Conservation (phyloP, 1,140 invertebrate species). For the Leptopilina boulardi region DNA sequence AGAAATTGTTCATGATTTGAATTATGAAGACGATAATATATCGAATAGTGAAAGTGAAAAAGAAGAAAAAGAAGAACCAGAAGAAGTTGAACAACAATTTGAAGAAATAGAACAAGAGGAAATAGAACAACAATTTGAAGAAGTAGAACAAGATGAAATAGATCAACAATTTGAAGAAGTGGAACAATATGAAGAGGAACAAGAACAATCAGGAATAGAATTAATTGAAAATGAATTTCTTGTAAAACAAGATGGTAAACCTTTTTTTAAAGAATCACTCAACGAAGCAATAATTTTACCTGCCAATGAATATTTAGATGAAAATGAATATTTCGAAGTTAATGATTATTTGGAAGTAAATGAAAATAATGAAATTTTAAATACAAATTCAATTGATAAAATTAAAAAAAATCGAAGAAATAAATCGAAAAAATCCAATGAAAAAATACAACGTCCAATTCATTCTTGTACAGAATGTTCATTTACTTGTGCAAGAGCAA, state of each 20-base stretch:
- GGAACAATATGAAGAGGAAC: not conserved
- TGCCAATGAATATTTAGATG: not conserved
- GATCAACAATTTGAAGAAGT: not conserved
- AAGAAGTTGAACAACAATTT: not conserved
- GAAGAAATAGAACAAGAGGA: no score
- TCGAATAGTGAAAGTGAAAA: not conserved
- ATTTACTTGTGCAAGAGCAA: not conserved
- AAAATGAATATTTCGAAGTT: constrained; percentile 2
- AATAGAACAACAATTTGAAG: no score
- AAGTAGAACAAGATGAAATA: no score
- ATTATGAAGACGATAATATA: not conserved
- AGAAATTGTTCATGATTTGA: not conserved
- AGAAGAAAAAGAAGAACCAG: not conserved
- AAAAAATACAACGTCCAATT: not conserved
- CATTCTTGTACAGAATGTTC: constrained; percentile 1
- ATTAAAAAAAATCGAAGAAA: not conserved
- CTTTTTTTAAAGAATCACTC: not conserved
- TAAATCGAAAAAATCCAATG: not conserved
- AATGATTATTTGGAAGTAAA: not conserved
- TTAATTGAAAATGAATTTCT: not conserved
- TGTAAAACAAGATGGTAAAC: not conserved
- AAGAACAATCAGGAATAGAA: not conserved
- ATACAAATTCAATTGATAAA: not conserved
- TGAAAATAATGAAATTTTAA: not conserved
- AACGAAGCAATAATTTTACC: not conserved